These are phyloP conservation scores for Globodera ellingtonae DNA, from an alignment of 1,140 invertebrate species.

Conservation along the genomic window DNA sequence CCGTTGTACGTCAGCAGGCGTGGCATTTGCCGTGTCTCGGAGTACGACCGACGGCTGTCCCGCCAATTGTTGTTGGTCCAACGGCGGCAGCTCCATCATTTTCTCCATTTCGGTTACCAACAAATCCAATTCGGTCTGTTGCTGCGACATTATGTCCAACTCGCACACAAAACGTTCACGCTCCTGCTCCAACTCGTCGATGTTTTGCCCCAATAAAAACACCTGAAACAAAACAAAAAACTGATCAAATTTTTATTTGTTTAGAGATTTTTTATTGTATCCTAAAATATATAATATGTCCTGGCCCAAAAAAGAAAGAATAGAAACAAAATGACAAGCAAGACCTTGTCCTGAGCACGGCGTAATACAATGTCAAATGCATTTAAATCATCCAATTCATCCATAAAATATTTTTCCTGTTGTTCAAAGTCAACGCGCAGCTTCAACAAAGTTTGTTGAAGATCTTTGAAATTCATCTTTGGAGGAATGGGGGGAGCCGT, in stretches of 20 bases:
- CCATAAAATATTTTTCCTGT: constrained; percentile 40
- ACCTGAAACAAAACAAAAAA: constrained; percentile 15
- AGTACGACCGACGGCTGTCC: constrained; percentile 15
- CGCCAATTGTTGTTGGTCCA: constrained; percentile 10
- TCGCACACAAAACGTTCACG: constrained; percentile 42
- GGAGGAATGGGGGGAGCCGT: background rate
- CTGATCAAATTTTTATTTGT: background rate
- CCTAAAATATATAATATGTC: too few species aligned
- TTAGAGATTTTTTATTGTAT: constrained; percentile 6
- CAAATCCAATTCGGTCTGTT: constrained; percentile 34
- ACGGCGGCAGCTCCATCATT: constrained; percentile 19
- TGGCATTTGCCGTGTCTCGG: background rate
- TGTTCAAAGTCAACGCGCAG: constrained; percentile 38
- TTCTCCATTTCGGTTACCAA: constrained; percentile 35
- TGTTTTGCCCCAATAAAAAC: constrained; percentile 2
- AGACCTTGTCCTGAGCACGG: constrained; percentile 40
- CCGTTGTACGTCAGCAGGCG: constrained; percentile 35
- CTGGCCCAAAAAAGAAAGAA: too few species aligned
- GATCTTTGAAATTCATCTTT: constrained; percentile 40
- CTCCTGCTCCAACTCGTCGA: constrained; percentile 38
- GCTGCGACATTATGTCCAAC: constrained; percentile 36
- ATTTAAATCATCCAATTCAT: constrained; percentile 44
- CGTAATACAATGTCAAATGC: constrained; percentile 39
- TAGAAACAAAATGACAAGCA: too few species aligned
- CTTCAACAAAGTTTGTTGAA: constrained; percentile 24